Conservation (phyloP, 2,113 vertebrate genomes). For the Sminthopsis crassicaudata region DNA sequence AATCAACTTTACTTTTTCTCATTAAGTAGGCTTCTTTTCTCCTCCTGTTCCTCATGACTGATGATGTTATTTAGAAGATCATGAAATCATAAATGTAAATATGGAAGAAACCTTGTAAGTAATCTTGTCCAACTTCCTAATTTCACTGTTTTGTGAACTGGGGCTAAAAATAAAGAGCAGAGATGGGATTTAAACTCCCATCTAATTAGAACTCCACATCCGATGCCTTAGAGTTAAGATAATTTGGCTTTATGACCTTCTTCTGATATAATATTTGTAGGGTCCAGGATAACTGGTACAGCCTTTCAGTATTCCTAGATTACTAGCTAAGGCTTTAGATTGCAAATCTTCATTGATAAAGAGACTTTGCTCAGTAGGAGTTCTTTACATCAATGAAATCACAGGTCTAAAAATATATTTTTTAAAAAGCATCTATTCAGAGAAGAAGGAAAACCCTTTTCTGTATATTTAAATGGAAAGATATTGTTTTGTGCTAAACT, state of each 20-base stretch:
- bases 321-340: not conserved
- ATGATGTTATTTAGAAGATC: not conserved
- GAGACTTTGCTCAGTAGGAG: not conserved
- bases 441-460: not conserved
- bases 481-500: not conserved
- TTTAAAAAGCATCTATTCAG: not conserved
- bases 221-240: not conserved
- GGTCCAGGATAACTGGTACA: not conserved
- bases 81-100: not conserved
- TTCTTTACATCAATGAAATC: not conserved
- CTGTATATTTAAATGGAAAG: not conserved
- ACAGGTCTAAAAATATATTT: not conserved
- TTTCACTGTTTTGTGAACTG: not conserved
- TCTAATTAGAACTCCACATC: not conserved
- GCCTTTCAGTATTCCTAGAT: not conserved
- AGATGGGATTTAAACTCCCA: not conserved
- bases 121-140: not conserved
- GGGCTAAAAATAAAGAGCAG: not conserved
- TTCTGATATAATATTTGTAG: not conserved
- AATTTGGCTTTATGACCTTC: not conserved
- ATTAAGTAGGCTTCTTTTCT: not conserved
- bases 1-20: not conserved
- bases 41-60: not conserved
- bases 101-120: not conserved
- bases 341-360: not conserved